Conservation (phyloP, 2,113 vertebrate genomes). For the Rhagologus leucostigma region DNA sequence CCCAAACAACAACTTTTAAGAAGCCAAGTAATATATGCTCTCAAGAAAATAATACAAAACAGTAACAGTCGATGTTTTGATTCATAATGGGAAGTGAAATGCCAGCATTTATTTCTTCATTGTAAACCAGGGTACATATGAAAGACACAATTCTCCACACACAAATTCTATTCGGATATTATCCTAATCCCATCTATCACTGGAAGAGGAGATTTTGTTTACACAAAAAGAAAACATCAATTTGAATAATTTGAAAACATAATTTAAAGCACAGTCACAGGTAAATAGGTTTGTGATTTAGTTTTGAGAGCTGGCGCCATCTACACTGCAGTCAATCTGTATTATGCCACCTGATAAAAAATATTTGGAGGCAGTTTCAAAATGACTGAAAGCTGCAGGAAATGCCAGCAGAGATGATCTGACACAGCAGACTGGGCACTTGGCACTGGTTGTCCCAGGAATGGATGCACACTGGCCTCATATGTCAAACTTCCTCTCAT, state of each 20-base stretch:
- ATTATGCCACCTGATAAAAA: not conserved
- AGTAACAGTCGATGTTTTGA: not conserved
- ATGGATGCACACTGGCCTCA: fast-evolving
- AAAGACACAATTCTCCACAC: not conserved
- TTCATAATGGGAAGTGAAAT: not conserved
- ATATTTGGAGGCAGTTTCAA: not conserved
- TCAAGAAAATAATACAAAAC: not conserved
- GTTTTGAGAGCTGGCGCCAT: not conserved
- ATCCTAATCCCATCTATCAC: too few relatives aligned
- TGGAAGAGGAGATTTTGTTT: too few relatives aligned
- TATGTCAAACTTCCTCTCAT: not conserved
- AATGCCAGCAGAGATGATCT: fast-evolving
- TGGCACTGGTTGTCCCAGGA: not conserved
- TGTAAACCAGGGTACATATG: not conserved
- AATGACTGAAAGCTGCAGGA: not conserved
- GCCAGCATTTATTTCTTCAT: not conserved
- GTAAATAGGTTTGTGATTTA: not conserved
- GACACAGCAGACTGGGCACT: not conserved
- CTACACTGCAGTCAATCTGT: not conserved
- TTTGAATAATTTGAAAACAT: not conserved
- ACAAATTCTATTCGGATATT: not conserved
- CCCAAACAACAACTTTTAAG: not conserved
- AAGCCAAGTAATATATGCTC: not conserved
- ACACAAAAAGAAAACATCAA: not conserved
- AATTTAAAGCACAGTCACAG: not conserved